A percentile compares a stretch with the other conserved stretches of the same genome.
Evolutionary conservation across 1,140 invertebrate genomes (phyloP).

Genomic region (Augochlora pura): DNA sequence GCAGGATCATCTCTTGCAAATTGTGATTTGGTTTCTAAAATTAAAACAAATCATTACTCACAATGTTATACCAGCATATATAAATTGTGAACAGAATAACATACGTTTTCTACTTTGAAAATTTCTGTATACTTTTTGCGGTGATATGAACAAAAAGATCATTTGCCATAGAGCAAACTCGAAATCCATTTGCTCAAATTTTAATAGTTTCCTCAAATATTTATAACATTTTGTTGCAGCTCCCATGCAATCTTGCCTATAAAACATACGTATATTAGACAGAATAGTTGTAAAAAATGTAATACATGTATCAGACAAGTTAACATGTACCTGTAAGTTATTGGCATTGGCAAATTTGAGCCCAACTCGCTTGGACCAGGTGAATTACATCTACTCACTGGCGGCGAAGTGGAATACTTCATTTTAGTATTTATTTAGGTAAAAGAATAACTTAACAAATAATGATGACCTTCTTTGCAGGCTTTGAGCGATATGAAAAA

Average conservation of each 20-base stretch:
- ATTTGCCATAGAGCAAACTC: constrained; percentile 99
- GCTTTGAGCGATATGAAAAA: neutral
- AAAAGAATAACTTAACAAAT: neutral
- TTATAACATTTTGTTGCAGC: constrained; percentile 96
- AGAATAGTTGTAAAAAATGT: neutral
- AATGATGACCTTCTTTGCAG: neutral
- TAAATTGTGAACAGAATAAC: constrained; percentile 68
- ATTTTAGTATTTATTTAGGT: constrained; percentile 73
- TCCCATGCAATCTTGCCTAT: constrained; percentile 86
- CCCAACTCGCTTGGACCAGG: constrained; percentile 72
- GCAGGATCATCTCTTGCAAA: constrained; percentile 99
- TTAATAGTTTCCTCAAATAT: constrained; percentile 93
- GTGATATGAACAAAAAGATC: constrained; percentile 96
- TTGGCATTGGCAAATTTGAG: constrained; percentile 77
- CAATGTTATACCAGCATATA: neutral
- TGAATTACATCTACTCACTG: constrained; percentile 76
- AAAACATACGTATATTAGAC: constrained; percentile 43
- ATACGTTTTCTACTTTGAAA: constrained; percentile 99
- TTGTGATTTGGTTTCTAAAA: constrained; percentile 97
- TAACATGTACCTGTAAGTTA: constrained; percentile 75
- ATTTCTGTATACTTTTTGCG: constrained; percentile 99
- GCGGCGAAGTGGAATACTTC: constrained; percentile 85
- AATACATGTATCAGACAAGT: constrained; percentile 4
- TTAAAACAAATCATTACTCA: constrained; percentile 69
- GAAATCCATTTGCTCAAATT: constrained; percentile 99